These are phyloP conservation scores for Helicolenus hilgendorfi DNA, from an alignment of 2,797 vertebrate genomes.

Conservation along the genomic window DNA sequence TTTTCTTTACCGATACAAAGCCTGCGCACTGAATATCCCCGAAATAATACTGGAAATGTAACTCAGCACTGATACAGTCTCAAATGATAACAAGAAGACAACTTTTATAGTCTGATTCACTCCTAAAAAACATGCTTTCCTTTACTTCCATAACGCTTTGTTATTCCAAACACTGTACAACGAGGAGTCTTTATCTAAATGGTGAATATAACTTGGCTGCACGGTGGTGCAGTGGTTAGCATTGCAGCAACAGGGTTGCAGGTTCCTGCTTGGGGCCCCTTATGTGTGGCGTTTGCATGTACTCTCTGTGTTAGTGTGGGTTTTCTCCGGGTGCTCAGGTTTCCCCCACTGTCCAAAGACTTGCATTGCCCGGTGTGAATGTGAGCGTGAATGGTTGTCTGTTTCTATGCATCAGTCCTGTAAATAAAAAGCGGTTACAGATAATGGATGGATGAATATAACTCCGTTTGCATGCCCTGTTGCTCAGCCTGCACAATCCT, in stretches of 20 bases:
- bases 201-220: background rate
- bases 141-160: background rate
- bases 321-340: too few species aligned
- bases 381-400: too few species aligned
- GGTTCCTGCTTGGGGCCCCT: too few species aligned
- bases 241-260: too few species aligned
- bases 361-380: too few species aligned
- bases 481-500: conserved; percentile 18
- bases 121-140: background rate
- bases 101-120: background rate
- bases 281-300: too few species aligned
- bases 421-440: too few species aligned
- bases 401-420: too few species aligned
- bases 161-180: background rate
- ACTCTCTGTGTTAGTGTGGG: too few species aligned
- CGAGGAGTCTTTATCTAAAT: background rate
- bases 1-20: background rate
- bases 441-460: background rate
- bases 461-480: background rate
- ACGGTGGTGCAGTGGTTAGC: too few species aligned
- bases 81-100: background rate
- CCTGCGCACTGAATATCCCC: background rate
- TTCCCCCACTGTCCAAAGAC: too few species aligned
- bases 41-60: background rate
- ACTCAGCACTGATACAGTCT: background rate